Evolutionary conservation across 2,113 vertebrate species (phyloP).

Genomic region (Sus scrofa): DNA sequence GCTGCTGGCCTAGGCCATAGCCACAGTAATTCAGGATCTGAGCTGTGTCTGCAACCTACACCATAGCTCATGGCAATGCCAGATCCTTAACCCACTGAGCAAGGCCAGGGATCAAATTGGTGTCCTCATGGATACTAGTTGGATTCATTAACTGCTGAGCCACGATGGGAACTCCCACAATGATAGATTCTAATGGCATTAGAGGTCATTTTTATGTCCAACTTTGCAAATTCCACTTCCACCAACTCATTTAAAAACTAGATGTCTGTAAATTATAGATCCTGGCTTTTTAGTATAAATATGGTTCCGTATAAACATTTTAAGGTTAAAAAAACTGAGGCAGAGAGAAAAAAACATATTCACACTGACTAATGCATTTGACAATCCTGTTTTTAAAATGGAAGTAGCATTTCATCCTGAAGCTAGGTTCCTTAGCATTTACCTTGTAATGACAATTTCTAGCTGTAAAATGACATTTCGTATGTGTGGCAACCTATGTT

Average conservation of each 20-base stretch:
- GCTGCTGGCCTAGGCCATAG: too few species aligned
- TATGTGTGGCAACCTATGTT: background rate
- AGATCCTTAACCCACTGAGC: too few species aligned
- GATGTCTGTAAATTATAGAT: background rate
- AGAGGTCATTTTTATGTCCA: conserved; percentile 22
- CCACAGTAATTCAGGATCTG: too few species aligned
- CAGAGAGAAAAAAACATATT: conserved; percentile 33
- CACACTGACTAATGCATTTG: background rate
- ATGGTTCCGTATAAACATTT: conserved; percentile 3
- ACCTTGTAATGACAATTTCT: background rate
- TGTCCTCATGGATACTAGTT: too few species aligned
- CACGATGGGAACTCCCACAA: too few species aligned
- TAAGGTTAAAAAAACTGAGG: conserved; percentile 60
- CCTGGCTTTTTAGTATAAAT: conserved; percentile 24
- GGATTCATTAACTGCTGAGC: too few species aligned
- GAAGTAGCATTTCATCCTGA: background rate
- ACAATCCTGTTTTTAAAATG: conserved; percentile 35
- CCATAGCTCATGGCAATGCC: too few species aligned
- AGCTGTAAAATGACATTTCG: conserved; percentile 45
- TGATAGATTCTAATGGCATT: background rate
- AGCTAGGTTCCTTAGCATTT: background rate
- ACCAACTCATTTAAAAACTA: background rate
- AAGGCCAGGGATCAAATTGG: too few species aligned
- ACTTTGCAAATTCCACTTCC: background rate
- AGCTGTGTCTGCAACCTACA: too few species aligned